Conservation (phyloP, 2,797 vertebrate species). For the Hoplostethus mediterraneus region DNA sequence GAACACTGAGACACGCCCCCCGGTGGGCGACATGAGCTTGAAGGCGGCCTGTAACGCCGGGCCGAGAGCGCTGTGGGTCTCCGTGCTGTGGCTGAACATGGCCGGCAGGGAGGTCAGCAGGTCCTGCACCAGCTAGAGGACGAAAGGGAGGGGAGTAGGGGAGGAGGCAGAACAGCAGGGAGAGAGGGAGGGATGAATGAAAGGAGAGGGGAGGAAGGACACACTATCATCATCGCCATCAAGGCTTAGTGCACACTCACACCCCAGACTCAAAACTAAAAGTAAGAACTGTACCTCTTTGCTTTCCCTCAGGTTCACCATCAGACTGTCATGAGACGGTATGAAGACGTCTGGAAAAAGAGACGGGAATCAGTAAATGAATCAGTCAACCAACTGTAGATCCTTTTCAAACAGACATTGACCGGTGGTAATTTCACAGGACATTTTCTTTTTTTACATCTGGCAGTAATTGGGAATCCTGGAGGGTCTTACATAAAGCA, state of each 20-base stretch:
- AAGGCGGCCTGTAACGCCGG: slow-evolving; percentile 95
- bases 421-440: not conserved
- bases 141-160: slow-evolving; percentile 11
- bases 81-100: slow-evolving; percentile 93
- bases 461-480: slow-evolving; percentile 5
- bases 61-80: slow-evolving; percentile 95
- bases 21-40: slow-evolving; percentile 96
- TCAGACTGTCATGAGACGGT: slow-evolving; percentile 94
- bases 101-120: slow-evolving; percentile 90
- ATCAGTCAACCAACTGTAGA: not conserved
- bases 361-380: not conserved
- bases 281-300: slow-evolving; percentile 86
- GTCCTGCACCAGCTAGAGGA: slow-evolving; percentile 92
- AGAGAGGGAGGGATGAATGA: not conserved
- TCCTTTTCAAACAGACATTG: not conserved
- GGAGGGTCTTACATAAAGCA: not conserved
- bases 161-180: not conserved
- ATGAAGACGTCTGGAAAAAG: slow-evolving; percentile 92
- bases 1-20: slow-evolving; percentile 95
- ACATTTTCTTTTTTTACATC: not conserved
- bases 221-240: too few relatives aligned
- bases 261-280: too few relatives aligned
- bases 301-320: slow-evolving; percentile 97
- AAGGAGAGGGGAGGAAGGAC: not conserved
- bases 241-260: too few relatives aligned